A percentile compares a stretch with the other conserved stretches of the same genome.
Conservation (phyloP, 2,113 vertebrate species). For the Dascyllus trimaculatus region DNA sequence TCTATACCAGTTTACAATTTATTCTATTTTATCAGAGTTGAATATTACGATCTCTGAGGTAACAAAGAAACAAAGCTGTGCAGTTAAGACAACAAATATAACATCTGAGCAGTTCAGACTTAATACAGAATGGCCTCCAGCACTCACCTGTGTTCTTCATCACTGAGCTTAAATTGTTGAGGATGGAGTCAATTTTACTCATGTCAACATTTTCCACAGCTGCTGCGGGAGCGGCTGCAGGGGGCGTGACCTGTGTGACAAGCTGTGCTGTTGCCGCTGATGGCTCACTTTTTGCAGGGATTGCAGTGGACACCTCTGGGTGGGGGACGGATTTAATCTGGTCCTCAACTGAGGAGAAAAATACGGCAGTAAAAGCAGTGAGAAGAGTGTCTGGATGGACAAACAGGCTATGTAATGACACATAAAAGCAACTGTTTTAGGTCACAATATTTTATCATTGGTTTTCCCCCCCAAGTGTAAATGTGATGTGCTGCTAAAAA, state of each 20-base stretch:
- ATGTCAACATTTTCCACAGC: constrained; percentile 91
- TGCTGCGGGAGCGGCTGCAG: constrained; percentile 11
- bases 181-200: constrained; percentile 95
- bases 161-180: constrained; percentile 92
- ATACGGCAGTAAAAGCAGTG: background rate
- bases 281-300: constrained; percentile 35
- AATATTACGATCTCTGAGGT: too few relatives aligned
- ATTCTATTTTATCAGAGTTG: too few relatives aligned
- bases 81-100: background rate
- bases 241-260: constrained; percentile 26
- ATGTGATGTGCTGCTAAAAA: background rate
- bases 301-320: constrained; percentile 59
- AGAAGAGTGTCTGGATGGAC: background rate
- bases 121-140: background rate
- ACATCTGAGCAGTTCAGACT: background rate
- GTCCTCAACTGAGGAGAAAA: constrained; percentile 87
- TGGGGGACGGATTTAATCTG: constrained; percentile 76
- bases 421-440: background rate
- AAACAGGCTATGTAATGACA: background rate
- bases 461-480: background rate
- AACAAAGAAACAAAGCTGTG: background rate
- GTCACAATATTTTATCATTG: background rate
- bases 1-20: too few relatives aligned
- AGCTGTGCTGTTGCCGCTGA: constrained; percentile 27
- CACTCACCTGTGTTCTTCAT: constrained; percentile 94